phyloP scores from a whole-genome alignment of 1,140 invertebrate genomes.

The Doryteuthis pealeii region DNA sequence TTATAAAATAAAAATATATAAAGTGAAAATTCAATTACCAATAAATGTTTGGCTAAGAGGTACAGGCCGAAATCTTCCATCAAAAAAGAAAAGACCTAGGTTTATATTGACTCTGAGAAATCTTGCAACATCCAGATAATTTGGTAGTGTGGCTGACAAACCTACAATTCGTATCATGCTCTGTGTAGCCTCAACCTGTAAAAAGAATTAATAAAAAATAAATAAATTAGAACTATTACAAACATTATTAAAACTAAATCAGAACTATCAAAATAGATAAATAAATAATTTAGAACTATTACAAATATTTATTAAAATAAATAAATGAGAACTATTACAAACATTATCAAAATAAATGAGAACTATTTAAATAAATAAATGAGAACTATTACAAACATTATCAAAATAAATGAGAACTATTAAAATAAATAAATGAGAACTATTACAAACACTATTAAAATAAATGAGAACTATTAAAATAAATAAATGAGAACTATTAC shows the following conservation, averaged over 20 bases:
- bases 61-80: constrained; percentile 93
- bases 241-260: too few species aligned
- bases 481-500: too few species aligned
- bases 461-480: too few species aligned
- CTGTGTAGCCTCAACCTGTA: constrained; percentile 86
- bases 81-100: constrained; percentile 95
- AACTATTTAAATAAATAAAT: too few species aligned
- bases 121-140: constrained; percentile 93
- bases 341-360: too few species aligned
- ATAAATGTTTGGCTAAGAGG: constrained; percentile 78
- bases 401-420: too few species aligned
- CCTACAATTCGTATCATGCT: constrained; percentile 98
- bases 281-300: constrained; percentile 7
- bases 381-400: too few species aligned
- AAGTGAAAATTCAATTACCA: constrained; percentile 37
- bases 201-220: constrained; percentile 28
- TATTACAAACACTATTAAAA: too few species aligned
- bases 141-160: constrained; percentile 95
- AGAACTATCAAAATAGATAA: too few species aligned
- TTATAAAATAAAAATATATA: background rate
- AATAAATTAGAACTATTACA: constrained; percentile 14
- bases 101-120: constrained; percentile 93
- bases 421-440: too few species aligned
- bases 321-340: too few species aligned
- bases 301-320: too few species aligned